These are phyloP conservation scores for Podarcis muralis DNA, from an alignment of 2,113 vertebrate genomes.

Conservation along the genomic window DNA sequence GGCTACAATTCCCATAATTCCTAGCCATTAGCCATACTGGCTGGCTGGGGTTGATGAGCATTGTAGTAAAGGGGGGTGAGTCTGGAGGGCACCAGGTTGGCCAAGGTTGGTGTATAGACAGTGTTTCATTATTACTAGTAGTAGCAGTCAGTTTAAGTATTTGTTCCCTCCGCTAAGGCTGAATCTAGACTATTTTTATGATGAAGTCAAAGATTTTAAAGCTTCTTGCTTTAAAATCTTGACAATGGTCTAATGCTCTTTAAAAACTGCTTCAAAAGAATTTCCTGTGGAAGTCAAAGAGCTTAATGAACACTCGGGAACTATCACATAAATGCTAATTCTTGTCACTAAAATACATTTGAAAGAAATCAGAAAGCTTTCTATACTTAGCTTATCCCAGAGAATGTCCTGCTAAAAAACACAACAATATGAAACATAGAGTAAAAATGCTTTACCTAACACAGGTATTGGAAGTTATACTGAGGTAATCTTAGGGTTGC, in stretches of 20 bases:
- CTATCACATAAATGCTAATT: neutral
- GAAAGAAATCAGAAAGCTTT: neutral
- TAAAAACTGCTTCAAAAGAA: neutral
- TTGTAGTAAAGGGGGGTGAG: too few species aligned
- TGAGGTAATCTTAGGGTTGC: neutral
- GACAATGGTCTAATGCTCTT: neutral
- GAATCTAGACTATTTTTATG: neutral
- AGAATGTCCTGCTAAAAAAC: neutral
- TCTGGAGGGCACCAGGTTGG: too few species aligned
- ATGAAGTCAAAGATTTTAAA: neutral
- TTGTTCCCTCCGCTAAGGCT: neutral
- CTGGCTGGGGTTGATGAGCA: too few species aligned
- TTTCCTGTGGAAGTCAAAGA: neutral
- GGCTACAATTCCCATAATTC: too few species aligned
- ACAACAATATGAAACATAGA: neutral
- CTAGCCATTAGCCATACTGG: too few species aligned
- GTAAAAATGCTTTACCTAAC: neutral
- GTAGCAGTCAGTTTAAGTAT: too few species aligned
- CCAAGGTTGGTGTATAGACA: too few species aligned
- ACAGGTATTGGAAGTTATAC: neutral
- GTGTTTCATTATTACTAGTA: too few species aligned
- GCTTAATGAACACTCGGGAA: neutral
- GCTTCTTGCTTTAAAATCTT: neutral
- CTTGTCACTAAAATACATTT: neutral
- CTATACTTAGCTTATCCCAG: neutral